Evolutionary conservation across 2,888 invertebrate genomes (phyloP).

Genomic region (Caenorhabditis drosophilae): DNA sequence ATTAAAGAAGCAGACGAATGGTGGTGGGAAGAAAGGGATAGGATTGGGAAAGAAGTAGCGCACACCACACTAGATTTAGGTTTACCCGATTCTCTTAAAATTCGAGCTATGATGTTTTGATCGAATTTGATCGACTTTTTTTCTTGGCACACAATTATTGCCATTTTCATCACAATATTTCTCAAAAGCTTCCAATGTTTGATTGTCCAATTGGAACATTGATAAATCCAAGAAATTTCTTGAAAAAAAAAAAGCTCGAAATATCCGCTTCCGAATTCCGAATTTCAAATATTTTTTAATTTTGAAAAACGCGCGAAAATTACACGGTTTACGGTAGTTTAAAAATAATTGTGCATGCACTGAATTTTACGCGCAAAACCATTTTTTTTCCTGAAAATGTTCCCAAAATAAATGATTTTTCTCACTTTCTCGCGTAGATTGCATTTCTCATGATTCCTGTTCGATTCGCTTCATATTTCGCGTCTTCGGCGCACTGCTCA

Average conservation of each 20-base stretch:
- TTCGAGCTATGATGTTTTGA: conserved; percentile 1
- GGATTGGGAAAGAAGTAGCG: neutral
- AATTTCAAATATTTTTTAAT: neutral
- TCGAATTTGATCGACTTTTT: neutral
- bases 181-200: conserved; percentile 15
- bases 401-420: conserved; percentile 21
- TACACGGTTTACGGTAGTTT: no score
- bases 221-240: conserved; percentile 1
- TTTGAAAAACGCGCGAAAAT: neutral
- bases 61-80: neutral
- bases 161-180: conserved; percentile 20
- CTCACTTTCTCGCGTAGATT: conserved; percentile 51
- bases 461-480: conserved; percentile 70
- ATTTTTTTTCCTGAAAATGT: neutral
- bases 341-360: no score
- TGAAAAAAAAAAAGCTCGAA: no score
- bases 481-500: conserved; percentile 72
- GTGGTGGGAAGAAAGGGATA: neutral
- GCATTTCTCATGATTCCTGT: conserved; percentile 52
- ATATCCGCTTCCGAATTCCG: neutral
- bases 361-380: neutral
- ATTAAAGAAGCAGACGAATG: no score
- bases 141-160: no score
- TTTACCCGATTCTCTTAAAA: conserved; percentile 27
- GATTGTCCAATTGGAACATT: conserved; percentile 12